phyloP scores from a whole-genome alignment of 2,113 vertebrate species.

The Amazona guildingii region DNA sequence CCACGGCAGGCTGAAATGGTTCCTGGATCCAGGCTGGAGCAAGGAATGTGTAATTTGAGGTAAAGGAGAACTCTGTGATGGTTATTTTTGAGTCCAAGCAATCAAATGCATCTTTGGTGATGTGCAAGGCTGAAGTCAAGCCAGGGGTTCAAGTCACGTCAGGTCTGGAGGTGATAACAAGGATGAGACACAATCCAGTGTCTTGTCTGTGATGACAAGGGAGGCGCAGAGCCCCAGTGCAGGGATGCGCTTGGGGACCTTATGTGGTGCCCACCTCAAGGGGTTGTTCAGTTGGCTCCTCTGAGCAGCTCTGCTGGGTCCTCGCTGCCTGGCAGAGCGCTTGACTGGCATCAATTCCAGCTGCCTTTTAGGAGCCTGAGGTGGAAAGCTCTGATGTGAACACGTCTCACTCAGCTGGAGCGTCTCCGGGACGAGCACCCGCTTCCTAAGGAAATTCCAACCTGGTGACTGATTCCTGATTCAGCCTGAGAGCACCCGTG shows the following conservation, averaged over 20 bases:
- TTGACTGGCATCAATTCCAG: neutral
- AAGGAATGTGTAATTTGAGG: neutral
- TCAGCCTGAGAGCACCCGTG: neutral
- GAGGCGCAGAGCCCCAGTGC: neutral
- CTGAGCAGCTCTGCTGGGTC: neutral
- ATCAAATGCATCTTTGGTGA: neutral
- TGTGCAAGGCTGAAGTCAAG: neutral
- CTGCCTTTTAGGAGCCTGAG: neutral
- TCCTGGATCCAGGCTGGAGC: neutral
- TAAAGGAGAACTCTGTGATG: neutral
- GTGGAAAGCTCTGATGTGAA: neutral
- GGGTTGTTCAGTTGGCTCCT: neutral
- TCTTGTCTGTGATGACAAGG: neutral
- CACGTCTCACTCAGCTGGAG: neutral
- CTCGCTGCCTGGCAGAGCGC: neutral
- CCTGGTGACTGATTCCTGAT: neutral
- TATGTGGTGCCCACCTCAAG: rapidly evolving
- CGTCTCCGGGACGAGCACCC: neutral
- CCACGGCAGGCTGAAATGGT: neutral
- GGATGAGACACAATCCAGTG: neutral
- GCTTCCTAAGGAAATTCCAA: constrained; percentile 53
- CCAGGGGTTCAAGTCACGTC: neutral
- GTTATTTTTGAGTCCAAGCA: neutral
- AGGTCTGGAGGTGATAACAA: neutral
- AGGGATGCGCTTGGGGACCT: neutral